phyloP scores from a whole-genome alignment of 2,888 invertebrate species.

The Phortica okadai region DNA sequence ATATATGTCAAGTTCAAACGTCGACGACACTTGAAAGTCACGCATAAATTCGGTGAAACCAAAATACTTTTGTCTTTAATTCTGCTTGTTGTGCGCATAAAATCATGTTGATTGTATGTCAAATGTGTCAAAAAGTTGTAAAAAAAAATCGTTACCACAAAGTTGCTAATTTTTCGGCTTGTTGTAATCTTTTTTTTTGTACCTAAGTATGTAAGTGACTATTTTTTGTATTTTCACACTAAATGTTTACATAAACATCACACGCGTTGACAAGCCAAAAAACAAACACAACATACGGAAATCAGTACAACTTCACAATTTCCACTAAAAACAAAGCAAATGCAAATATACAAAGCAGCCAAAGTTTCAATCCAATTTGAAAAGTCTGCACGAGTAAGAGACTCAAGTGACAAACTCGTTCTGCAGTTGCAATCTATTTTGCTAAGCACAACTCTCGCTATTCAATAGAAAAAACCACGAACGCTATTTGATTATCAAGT shows the following conservation, averaged over 20 bases:
- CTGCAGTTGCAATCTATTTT: neutral
- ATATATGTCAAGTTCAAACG: constrained; percentile 65
- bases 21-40: constrained; percentile 36
- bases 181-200: constrained; percentile 30
- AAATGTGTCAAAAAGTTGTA: constrained; percentile 56
- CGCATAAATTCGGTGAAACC: neutral
- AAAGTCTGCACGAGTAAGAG: constrained; percentile 1
- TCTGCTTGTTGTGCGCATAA: neutral
- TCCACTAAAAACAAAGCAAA: no score
- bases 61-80: neutral
- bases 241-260: no score
- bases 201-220: no score
- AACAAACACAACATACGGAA: no score
- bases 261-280: no score
- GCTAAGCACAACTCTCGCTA: constrained; percentile 15
- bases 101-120: constrained; percentile 32
- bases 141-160: constrained; percentile 48
- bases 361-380: no score
- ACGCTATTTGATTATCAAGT: constrained; percentile 62
- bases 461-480: neutral
- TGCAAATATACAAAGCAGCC: no score
- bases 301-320: no score
- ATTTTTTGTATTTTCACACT: no score
- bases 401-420: constrained; percentile 24
- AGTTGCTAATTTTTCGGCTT: constrained; percentile 21